Conservation (phyloP, 2,113 vertebrate species). For the Psilopsiagon aurifrons region DNA sequence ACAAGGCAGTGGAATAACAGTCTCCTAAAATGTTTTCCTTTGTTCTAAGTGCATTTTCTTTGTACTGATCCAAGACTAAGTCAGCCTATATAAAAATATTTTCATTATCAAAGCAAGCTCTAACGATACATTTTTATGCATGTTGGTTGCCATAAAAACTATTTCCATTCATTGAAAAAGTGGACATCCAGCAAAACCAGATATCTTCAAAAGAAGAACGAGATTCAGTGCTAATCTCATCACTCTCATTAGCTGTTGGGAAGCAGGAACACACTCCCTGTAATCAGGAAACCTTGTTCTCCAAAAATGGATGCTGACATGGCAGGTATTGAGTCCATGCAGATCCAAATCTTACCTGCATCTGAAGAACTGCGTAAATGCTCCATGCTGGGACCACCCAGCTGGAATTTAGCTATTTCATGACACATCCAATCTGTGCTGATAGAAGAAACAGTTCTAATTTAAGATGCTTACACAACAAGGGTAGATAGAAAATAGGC, state of each 20-base stretch:
- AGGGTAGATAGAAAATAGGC: neutral
- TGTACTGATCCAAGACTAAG: neutral
- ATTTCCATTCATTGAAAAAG: neutral
- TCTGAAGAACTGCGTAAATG: neutral
- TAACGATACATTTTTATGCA: neutral
- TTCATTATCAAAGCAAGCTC: neutral
- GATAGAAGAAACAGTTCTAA: conserved; percentile 24
- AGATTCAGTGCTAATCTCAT: neutral
- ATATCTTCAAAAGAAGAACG: neutral
- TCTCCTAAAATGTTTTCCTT: neutral
- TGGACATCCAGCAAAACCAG: neutral
- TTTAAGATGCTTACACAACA: conserved; percentile 28
- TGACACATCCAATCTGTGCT: conserved; percentile 56
- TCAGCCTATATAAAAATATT: neutral
- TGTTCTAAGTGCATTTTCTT: neutral
- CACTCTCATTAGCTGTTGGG: neutral
- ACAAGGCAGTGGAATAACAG: neutral
- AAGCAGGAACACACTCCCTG: neutral
- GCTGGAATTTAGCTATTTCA: conserved; percentile 18
- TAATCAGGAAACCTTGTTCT: neutral
- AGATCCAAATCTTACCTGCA: neutral
- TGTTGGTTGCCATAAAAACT: neutral
- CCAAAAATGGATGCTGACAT: neutral
- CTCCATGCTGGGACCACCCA: neutral
- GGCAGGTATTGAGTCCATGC: neutral